These are phyloP conservation scores for Rousettus leschenaultii DNA, from an alignment of 2,113 vertebrate genomes.

Conservation along the genomic window DNA sequence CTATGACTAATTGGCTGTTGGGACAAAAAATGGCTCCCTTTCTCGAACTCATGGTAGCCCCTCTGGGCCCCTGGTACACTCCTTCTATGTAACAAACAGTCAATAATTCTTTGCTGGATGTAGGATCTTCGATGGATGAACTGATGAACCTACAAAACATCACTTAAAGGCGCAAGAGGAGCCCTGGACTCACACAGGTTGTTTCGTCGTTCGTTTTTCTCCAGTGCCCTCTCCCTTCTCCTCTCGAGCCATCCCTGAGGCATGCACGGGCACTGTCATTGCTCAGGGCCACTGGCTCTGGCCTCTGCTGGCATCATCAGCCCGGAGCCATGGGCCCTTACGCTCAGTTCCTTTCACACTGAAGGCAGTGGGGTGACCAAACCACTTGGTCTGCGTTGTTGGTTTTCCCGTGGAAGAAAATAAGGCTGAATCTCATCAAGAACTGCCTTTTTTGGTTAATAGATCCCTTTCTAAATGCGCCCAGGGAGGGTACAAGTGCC, in stretches of 20 bases:
- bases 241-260: background rate
- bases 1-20: background rate
- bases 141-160: background rate
- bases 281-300: background rate
- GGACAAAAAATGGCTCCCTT: background rate
- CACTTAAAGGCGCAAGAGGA: background rate
- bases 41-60: background rate
- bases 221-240: background rate
- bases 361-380: background rate
- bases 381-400: background rate
- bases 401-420: background rate
- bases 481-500: background rate
- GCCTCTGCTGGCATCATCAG: rapidly evolving
- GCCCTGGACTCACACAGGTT: background rate
- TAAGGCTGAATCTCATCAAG: background rate
- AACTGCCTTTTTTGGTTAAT: background rate
- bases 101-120: background rate
- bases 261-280: background rate
- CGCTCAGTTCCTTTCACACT: rapidly evolving
- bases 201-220: background rate
- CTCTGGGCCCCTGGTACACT: background rate
- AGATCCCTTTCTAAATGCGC: background rate
- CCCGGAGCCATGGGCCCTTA: background rate
- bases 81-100: background rate
- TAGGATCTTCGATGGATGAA: background rate